A percentile compares a stretch with the other conserved stretches of the same genome.
Evolutionary conservation across 2,113 vertebrate genomes (phyloP).

Genomic region (Seriola dumerili): DNA sequence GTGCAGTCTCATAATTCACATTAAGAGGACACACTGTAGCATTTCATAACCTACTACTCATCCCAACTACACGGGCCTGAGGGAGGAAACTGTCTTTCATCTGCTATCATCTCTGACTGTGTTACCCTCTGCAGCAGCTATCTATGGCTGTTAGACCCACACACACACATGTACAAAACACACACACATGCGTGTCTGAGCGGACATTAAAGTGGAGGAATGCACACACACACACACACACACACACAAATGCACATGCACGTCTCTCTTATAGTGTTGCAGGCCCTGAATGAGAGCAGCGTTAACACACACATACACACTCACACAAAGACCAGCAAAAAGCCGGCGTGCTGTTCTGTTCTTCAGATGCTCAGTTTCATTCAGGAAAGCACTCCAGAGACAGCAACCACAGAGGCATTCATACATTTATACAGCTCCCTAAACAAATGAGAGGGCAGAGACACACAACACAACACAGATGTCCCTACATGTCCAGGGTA

Average conservation of each 20-base stretch:
- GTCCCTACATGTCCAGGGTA: neutral
- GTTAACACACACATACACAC: neutral
- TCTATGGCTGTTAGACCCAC: neutral
- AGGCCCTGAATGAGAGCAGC: neutral
- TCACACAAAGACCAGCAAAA: neutral
- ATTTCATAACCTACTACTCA: too few species aligned
- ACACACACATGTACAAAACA: neutral
- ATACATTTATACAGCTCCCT: slow-evolving; percentile 11
- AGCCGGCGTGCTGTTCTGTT: slow-evolving; percentile 13
- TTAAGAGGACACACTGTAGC: neutral
- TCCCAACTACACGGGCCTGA: slow-evolving; percentile 19
- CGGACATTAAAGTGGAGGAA: neutral
- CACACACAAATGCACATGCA: neutral
- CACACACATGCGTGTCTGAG: neutral
- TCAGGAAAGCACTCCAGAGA: slow-evolving; percentile 40
- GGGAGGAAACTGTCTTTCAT: slow-evolving; percentile 39
- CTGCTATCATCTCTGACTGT: slow-evolving; percentile 21
- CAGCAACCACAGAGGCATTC: neutral
- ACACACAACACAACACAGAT: neutral
- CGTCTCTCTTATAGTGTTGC: neutral
- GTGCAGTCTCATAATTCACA: slow-evolving; percentile 13
- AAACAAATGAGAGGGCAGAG: slow-evolving; percentile 7
- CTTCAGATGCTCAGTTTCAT: slow-evolving; percentile 12
- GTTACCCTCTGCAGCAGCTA: neutral
- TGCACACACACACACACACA: neutral